Base-by-base conservation (phyloP, 2,113 vertebrate genomes). In the Caracal caracal region DNA sequence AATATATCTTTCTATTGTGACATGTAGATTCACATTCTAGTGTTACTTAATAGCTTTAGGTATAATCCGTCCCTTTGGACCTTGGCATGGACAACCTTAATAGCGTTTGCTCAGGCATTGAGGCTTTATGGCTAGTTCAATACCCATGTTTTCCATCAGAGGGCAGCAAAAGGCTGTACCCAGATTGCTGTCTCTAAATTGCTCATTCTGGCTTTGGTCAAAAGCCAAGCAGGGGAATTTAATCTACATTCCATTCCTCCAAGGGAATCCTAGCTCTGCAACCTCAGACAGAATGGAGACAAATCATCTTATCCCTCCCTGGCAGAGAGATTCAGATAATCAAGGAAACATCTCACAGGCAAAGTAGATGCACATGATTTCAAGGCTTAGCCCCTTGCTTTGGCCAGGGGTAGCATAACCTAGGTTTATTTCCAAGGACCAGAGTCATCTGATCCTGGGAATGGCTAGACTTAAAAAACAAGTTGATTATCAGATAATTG, bases 81-180 rank as follows among this genome's bases (percentile, higher is more conserved):
- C 33, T 88, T 84, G 66, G 28, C 28, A 4, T 0, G 5, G 51
- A 80, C 17, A 70, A 51, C 20, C 12, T 93, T 33, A 68, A 40
- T 37, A 47, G 26, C 16, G 2, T 65, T 89, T 63, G 80, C 53
- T 76, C 30, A 37, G 8, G 75, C 43, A 49, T 26, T 61, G 2
- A 49, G 40, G 61, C 22, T 22, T 61, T 79, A 26, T 13, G 47
- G 19, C 35, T 93, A 79, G 37, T 13, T 84, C 94, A 81, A 75
- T 76, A 75, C 83, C 43, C 33, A 1, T 2, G 0, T 4, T 61
- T 37, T 91, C 95, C 98, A 96, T 51, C 82, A 98, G 97, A 70
- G 97, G 90, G 95, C 92, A 94, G 95, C 90, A 96, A 85, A 43
- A 78, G 35, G 87, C 93, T 66, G 8, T 93, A 10, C 19, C 43